Base-by-base conservation (phyloP, 1,140 invertebrate genomes). In the Pseudomyrmex cubaensis region DNA sequence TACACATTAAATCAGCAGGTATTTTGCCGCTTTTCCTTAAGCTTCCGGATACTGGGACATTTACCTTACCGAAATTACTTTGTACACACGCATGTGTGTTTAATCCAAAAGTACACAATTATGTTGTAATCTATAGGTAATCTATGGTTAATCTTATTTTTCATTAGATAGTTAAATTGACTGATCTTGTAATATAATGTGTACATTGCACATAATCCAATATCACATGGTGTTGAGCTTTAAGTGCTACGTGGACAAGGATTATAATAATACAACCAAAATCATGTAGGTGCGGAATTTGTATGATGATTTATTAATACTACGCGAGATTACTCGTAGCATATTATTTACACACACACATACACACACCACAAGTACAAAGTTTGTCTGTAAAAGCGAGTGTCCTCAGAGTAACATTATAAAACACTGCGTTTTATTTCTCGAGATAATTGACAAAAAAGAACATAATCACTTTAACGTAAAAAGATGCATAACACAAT, bases 201-300 rank as follows among this genome's bases (percentile, higher is more conserved):
- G 7, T 48, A 59, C 15, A 59, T 59, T 56, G 1, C 15, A 1
- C 20, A 57, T 35, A 35, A 5, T 25, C 2, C 17, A 7, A 46
- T 1, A 15, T 35, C 5, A 12, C 15, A 9, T 48, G 8, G 15
- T 70, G 50, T 70, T 56, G n/a, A 72, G 66, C 76, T 59, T 70
- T 59, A 57, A 59, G 59, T 72, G 44, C 44, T 70, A 35, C 17
- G 20, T 48, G 12, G 20, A 20, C 70, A 59, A 70, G 22, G 66
- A 80, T 80, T 80, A 72, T 72, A 72, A 80, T 80, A 59, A 70
- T 70, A 59, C 66, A 59, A 80, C 76, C 54, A 22, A 80, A 80
- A 80, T 80, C 15, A 80, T 50, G 54, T 22, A 2, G 54, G 20
- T 12, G 44, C 13, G 20, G 44, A 80, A 80, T 80, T 72, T 80